Conservation (phyloP, 2,888 invertebrate species). For the Erannis defoliaria region DNA sequence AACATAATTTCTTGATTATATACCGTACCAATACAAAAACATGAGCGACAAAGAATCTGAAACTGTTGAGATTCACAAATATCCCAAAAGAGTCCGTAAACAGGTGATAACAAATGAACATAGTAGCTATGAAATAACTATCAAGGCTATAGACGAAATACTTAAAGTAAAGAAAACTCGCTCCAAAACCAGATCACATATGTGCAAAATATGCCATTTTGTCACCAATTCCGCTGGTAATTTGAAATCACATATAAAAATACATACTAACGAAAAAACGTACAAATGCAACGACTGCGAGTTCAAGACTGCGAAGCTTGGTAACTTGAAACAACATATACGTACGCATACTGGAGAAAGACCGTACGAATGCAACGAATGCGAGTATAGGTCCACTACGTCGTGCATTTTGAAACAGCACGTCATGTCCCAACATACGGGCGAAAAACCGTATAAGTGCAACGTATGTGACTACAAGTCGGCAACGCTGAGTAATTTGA, state of each 20-base stretch:
- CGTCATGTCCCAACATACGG: constrained; percentile 10
- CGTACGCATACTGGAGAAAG: constrained; percentile 16
- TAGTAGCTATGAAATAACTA: constrained; percentile 10
- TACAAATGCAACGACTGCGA: neutral
- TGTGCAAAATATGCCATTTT: constrained; percentile 8
- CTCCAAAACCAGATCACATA: neutral
- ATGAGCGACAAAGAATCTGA: constrained; percentile 7
- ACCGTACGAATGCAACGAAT: constrained; percentile 3
- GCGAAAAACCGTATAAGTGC: constrained; percentile 8
- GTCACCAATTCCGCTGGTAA: constrained; percentile 1
- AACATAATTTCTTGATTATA: neutral
- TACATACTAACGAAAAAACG: neutral
- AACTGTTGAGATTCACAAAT: neutral
- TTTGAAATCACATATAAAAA: constrained; percentile 3
- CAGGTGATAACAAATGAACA: neutral
- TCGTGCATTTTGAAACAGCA: constrained; percentile 14
- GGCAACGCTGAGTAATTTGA: constrained; percentile 8
- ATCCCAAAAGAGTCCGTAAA: constrained; percentile 4
- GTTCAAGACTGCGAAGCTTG: neutral
- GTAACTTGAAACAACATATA: constrained; percentile 10
- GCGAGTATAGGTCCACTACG: constrained; percentile 11
- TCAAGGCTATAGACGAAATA: constrained; percentile 15
- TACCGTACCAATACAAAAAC: neutral
- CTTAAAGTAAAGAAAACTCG: constrained; percentile 5
- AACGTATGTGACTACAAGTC: neutral